Conservation (phyloP, 2,797 vertebrate genomes). For the Hephaestus fuliginosus region DNA sequence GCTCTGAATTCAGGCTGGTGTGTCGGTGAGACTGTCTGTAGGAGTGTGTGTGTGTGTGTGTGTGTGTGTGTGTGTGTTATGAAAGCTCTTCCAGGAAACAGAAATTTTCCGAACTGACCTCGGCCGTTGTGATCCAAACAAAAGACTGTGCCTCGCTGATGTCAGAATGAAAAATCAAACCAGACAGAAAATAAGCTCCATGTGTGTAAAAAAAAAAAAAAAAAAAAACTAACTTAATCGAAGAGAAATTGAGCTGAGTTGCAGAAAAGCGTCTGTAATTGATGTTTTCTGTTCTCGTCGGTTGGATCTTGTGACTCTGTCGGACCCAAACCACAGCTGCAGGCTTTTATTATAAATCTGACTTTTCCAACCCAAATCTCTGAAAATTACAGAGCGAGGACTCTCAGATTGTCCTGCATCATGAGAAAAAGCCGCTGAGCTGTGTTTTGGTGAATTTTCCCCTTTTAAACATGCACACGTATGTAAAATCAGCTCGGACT, state of each 20-base stretch:
- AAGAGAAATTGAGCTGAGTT: conserved; percentile 13
- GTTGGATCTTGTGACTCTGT: conserved; percentile 7
- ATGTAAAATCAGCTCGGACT: conserved; percentile 59
- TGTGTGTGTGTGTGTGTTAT: not conserved
- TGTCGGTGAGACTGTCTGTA: not conserved
- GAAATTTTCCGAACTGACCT: not conserved
- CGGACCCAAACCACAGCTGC: conserved; percentile 27
- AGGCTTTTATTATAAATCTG: conserved; percentile 3
- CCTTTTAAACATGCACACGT: no score
- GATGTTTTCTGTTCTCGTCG: conserved; percentile 25
- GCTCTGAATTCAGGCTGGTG: not conserved
- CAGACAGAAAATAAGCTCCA: conserved; percentile 23
- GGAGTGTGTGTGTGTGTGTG: not conserved
- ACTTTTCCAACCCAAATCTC: not conserved
- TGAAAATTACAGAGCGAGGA: conserved; percentile 10
- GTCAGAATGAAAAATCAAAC: conserved; percentile 16
- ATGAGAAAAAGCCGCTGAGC: not conserved
- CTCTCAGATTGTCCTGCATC: not conserved
- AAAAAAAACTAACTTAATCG: not conserved
- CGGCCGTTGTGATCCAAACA: conserved; percentile 8
- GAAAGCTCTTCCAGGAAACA: conserved; percentile 34
- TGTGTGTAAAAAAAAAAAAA: conserved; percentile 28
- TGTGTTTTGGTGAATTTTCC: not conserved
- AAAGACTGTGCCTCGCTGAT: conserved; percentile 10
- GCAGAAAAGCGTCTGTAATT: conserved; percentile 24